Conservation (phyloP, 1,140 invertebrate species). For the Oryzaephilus surinamensis region DNA sequence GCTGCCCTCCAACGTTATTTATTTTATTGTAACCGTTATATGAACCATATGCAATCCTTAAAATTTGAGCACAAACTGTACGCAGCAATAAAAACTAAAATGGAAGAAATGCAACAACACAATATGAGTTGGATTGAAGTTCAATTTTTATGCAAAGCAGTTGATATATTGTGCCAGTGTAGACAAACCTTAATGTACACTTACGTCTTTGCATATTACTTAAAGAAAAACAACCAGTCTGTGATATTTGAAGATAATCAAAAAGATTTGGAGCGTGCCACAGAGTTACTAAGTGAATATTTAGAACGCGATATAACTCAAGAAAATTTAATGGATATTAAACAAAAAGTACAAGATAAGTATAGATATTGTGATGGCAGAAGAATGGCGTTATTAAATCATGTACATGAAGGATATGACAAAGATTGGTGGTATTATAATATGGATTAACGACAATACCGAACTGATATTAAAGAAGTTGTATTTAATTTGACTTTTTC, state of each 20-base stretch:
- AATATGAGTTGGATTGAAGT: slow-evolving; percentile 75
- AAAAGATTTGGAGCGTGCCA: slow-evolving; percentile 57
- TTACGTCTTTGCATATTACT: slow-evolving; percentile 64
- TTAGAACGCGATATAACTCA: slow-evolving; percentile 60
- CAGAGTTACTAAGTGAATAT: slow-evolving; percentile 63
- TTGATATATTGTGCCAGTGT: slow-evolving; percentile 58
- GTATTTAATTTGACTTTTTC: not conserved
- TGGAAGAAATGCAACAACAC: slow-evolving; percentile 71
- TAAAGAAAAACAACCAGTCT: slow-evolving; percentile 57
- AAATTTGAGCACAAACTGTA: slow-evolving; percentile 65
- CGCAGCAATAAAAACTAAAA: slow-evolving; percentile 50
- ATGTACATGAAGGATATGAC: slow-evolving; percentile 69
- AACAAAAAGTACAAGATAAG: slow-evolving; percentile 69
- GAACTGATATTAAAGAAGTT: not conserved
- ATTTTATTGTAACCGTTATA: slow-evolving; percentile 94
- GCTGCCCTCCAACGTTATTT: slow-evolving; percentile 88
- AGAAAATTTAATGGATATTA: slow-evolving; percentile 62
- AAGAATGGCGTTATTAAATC: slow-evolving; percentile 54
- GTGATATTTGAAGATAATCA: slow-evolving; percentile 68
- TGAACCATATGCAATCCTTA: slow-evolving; percentile 68
- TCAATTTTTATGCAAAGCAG: slow-evolving; percentile 55
- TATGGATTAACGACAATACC: too few relatives aligned
- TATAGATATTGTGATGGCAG: slow-evolving; percentile 66
- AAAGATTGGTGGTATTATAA: slow-evolving; percentile 61
- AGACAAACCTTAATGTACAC: slow-evolving; percentile 63